Base-by-base conservation (phyloP, 2,888 invertebrate genomes). In the Eucriotettix oculatus region DNA sequence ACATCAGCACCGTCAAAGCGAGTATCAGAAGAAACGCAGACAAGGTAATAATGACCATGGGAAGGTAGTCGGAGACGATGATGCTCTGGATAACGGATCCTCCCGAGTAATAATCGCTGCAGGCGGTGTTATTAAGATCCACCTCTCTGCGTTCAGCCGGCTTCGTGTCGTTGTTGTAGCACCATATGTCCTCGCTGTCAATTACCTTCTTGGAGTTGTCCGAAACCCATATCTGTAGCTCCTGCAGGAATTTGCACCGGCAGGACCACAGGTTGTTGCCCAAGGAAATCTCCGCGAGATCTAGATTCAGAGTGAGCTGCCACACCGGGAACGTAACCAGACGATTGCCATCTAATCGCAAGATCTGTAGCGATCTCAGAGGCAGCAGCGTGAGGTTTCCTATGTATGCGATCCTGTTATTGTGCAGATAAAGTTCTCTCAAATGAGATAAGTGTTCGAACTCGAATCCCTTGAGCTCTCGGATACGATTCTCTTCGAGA, bases 191-290 rank as follows among this genome's bases (percentile, higher is more conserved):
- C 65, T 81, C 80, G 66, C 84, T 81, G 72, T 90, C 90, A 63
- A 86, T 78, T 66, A 90, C 85, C 74, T 86, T 86, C 72, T 85
- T 82, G 63, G 85, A 84, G 72, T 89, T 89, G 71, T 89, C 88
- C 44, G 84, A 81, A 63, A 90, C 83, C 81, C 90, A 92, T 65
- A 85, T 80, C 62, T 90, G 87, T 67, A 91, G 77, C 69, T 87
- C 87, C 73, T 89, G 87, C 68, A 93, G 79, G 75, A 90, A 92
- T 71, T 88, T 86, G 75, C 94, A 94, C 67, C 90, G 85, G 71
- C 94, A 94, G 53, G 88, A 87, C 93, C 93, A 94, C 63, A 84
- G 81, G 73, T 94, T 94, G 67, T 86, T 83, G 14, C 89, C 87
- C 60, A 93, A 79, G 11, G 86, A 85, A 66, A 93, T 73, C 62